Percentiles rank a stretch among this genome's conserved stretches.
These are phyloP conservation scores for Babyrousa celebensis DNA, from an alignment of 2,797 vertebrate species.

Conservation along the genomic window DNA sequence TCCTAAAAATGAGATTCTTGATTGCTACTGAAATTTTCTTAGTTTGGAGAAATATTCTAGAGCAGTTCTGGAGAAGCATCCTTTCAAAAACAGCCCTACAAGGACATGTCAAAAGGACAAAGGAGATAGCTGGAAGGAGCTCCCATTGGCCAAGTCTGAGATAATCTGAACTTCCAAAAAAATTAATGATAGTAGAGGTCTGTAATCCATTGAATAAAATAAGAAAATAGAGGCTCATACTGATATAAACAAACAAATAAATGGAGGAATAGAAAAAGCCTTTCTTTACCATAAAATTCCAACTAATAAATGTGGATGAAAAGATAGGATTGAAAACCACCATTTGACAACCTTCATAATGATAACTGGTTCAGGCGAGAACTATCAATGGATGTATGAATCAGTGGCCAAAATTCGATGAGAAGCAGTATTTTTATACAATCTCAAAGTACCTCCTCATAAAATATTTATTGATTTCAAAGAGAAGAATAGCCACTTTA, in stretches of 20 bases:
- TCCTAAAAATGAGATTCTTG: constrained; percentile 31
- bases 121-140: background rate
- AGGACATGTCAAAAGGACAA: background rate
- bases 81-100: constrained; percentile 48
- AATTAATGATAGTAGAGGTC: background rate
- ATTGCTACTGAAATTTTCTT: constrained; percentile 7
- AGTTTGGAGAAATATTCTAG: constrained; percentile 31
- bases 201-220: constrained; percentile 27
- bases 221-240: constrained; percentile 11
- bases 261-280: constrained; percentile 1
- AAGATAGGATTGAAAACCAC: background rate
- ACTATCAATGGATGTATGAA: background rate
- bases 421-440: background rate
- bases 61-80: background rate
- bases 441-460: background rate
- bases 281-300: background rate
- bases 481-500: background rate
- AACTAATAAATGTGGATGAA: background rate
- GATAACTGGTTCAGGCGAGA: constrained; percentile 14
- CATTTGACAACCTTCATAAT: background rate
- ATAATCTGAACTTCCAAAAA: constrained; percentile 10
- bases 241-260: constrained; percentile 15
- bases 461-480: constrained; percentile 54
- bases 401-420: background rate
- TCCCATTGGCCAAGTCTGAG: background rate